These are phyloP conservation scores for Fringilla coelebs DNA, from an alignment of 2,797 vertebrate species.

Conservation along the genomic window DNA sequence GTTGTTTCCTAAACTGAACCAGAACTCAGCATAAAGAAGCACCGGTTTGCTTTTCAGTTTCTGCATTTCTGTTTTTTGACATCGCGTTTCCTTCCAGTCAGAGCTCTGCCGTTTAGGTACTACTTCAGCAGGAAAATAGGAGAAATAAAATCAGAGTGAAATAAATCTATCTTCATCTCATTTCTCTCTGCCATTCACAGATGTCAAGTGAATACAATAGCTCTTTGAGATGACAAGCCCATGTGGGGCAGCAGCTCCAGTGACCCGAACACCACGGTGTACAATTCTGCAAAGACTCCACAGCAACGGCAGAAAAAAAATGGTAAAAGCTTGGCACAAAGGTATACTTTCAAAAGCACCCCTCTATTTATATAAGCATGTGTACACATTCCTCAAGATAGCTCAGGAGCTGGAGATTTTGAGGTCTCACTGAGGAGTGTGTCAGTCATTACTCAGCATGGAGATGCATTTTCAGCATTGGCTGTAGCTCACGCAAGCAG, in stretches of 20 bases:
- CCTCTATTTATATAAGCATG: slow-evolving; percentile 8
- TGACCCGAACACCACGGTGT: not conserved
- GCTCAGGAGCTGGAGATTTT: not conserved
- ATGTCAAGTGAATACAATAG: slow-evolving; percentile 46
- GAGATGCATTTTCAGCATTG: not conserved
- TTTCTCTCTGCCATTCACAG: slow-evolving; percentile 45
- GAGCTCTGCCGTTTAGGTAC: not conserved
- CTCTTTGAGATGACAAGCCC: slow-evolving; percentile 29
- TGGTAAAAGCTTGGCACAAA: not conserved
- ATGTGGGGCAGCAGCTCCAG: not conserved
- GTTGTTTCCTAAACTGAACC: not conserved
- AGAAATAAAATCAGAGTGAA: slow-evolving; percentile 46
- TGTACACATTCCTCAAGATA: not conserved
- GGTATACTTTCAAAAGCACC: not conserved
- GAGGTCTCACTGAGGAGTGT: not conserved
- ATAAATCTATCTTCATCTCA: slow-evolving; percentile 57
- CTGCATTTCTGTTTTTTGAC: not conserved
- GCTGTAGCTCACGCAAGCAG: not conserved
- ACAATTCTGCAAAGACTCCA: not conserved
- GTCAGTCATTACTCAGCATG: not conserved
- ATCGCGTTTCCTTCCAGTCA: not conserved
- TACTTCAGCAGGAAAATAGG: slow-evolving; percentile 31
- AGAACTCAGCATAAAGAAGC: not conserved
- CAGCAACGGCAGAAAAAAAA: slow-evolving; percentile 19
- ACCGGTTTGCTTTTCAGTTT: not conserved